A percentile compares a stretch with the other conserved stretches of the same genome.
These are phyloP conservation scores for Hymenochirus boettgeri DNA, from an alignment of 2,113 vertebrate species.

Conservation along the genomic window DNA sequence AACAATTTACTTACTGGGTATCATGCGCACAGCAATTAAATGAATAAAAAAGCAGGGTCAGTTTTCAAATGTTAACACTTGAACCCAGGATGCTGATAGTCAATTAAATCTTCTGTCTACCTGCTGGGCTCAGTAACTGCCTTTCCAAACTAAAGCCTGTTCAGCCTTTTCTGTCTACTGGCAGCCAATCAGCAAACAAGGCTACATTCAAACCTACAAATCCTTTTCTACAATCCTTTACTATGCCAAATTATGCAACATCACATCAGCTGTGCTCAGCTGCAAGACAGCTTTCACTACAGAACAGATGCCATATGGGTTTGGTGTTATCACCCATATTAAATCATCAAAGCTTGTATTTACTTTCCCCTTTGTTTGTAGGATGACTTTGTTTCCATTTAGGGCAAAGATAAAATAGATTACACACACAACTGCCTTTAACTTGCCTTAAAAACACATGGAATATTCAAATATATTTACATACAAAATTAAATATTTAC, in stretches of 20 bases:
- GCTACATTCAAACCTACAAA: conserved; percentile 23
- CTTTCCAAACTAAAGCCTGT: too few relatives aligned
- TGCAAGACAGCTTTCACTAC: background rate
- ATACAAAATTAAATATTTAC: too few relatives aligned
- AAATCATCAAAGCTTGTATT: background rate
- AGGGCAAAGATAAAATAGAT: too few relatives aligned
- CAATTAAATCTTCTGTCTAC: too few relatives aligned
- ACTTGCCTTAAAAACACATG: too few relatives aligned
- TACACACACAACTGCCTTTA: background rate
- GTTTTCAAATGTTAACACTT: too few relatives aligned
- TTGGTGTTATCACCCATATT: background rate
- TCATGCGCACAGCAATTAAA: too few relatives aligned
- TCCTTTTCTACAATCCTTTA: background rate
- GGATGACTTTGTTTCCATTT: background rate
- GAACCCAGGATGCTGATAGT: too few relatives aligned
- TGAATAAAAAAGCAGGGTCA: too few relatives aligned
- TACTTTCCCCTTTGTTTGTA: background rate
- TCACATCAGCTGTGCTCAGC: background rate
- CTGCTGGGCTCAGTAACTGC: too few relatives aligned
- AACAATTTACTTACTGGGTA: too few relatives aligned
- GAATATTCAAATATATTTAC: too few relatives aligned
- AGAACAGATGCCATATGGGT: background rate
- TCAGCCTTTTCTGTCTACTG: background rate
- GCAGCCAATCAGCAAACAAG: conserved; percentile 12
- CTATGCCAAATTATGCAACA: background rate